Evolutionary conservation across 2,797 vertebrate species (phyloP).

Genomic region (Pipistrellus pipistrellus): DNA sequence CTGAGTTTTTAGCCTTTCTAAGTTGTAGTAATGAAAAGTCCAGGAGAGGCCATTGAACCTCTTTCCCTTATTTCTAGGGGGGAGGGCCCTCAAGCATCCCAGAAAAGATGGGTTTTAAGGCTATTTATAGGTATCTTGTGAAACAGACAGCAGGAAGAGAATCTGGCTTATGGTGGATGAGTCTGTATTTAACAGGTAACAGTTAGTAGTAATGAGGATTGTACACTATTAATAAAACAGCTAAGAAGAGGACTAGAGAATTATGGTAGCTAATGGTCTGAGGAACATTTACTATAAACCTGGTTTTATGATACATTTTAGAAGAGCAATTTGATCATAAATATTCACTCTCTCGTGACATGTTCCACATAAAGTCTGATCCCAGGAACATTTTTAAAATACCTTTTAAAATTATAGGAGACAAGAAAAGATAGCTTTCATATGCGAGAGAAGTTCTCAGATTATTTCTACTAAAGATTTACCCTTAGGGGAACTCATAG

Average conservation of each 20-base stretch:
- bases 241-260: constrained; percentile 70
- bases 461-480: constrained; percentile 75
- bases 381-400: constrained; percentile 70
- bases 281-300: constrained; percentile 79
- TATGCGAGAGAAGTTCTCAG: constrained; percentile 59
- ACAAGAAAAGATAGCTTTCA: constrained; percentile 71
- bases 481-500: constrained; percentile 74
- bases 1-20: neutral
- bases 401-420: constrained; percentile 75
- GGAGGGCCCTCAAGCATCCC: neutral
- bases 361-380: constrained; percentile 76
- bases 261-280: constrained; percentile 80
- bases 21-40: constrained; percentile 8
- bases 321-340: constrained; percentile 75
- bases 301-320: constrained; percentile 83
- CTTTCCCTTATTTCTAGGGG: neutral
- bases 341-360: constrained; percentile 78
- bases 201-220: constrained; percentile 76
- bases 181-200: constrained; percentile 76
- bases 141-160: constrained; percentile 54
- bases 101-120: constrained; percentile 52
- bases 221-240: constrained; percentile 80
- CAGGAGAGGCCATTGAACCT: neutral
- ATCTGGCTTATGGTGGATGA: constrained; percentile 38
- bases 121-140: constrained; percentile 55